Evolutionary conservation across 35 echinoderm and acorn worm genomes (phyloP).

Genomic region (Apostichopus californicus): DNA sequence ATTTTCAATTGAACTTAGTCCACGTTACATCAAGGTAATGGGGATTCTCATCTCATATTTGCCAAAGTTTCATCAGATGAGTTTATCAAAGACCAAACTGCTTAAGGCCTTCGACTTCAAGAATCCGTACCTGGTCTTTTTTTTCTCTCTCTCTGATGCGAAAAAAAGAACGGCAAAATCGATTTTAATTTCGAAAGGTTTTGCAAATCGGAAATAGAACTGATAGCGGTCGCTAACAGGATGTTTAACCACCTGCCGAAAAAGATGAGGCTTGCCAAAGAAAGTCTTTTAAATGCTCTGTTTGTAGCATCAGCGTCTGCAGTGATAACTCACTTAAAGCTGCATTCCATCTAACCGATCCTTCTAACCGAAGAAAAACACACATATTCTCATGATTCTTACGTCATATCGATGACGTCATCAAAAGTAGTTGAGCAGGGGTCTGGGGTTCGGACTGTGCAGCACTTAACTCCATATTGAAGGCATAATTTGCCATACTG

Average conservation of each 20-base stretch:
- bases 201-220: constrained; percentile 58
- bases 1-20: not conserved
- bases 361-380: too few species aligned
- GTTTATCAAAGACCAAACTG: constrained; percentile 41
- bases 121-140: constrained; percentile 24
- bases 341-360: not conserved
- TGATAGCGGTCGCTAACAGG: constrained; percentile 58
- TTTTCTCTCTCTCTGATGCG: not conserved
- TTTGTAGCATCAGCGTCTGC: constrained; percentile 36
- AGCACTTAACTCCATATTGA: too few species aligned
- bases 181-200: constrained; percentile 60
- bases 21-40: constrained; percentile 41
- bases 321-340: constrained; percentile 51
- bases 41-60: not conserved
- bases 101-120: constrained; percentile 44
- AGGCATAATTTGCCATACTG: too few species aligned
- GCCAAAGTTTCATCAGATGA: constrained; percentile 17
- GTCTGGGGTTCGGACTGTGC: too few species aligned
- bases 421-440: too few species aligned
- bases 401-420: too few species aligned
- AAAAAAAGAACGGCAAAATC: constrained; percentile 29
- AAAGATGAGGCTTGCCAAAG: not conserved
- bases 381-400: too few species aligned
- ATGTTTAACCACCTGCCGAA: constrained; percentile 56
- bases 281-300: constrained; percentile 44